phyloP scores from a whole-genome alignment of 2,797 vertebrate genomes.

The Sarcoramphus papa region DNA sequence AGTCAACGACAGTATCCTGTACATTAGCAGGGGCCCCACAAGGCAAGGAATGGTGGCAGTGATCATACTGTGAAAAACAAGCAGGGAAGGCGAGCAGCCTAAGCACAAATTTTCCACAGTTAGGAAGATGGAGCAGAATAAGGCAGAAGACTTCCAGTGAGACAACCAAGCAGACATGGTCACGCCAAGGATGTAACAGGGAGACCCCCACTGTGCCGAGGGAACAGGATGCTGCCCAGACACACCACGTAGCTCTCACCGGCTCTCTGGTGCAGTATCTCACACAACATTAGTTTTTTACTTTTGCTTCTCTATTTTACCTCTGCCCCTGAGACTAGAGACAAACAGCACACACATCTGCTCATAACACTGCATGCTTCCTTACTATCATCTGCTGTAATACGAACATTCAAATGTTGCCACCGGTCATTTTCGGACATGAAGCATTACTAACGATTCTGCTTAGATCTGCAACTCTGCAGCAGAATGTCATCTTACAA shows the following conservation, averaged over 20 bases:
- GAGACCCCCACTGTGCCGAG: not conserved
- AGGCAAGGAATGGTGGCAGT: not conserved
- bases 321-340: not conserved
- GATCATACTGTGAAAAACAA: not conserved
- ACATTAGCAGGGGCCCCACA: not conserved
- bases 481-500: not conserved
- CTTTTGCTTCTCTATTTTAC: not conserved
- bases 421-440: not conserved
- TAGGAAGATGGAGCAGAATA: not conserved
- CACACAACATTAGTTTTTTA: not conserved
- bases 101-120: not conserved
- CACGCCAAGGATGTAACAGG: not conserved
- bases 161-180: rapidly evolving
- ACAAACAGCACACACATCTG: not conserved
- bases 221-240: not conserved
- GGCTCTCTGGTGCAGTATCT: not conserved
- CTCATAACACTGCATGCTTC: rapidly evolving
- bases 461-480: not conserved
- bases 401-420: not conserved
- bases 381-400: not conserved
- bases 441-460: not conserved
- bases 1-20: not conserved
- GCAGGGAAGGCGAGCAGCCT: not conserved
- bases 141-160: not conserved
- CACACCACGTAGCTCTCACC: rapidly evolving